These are phyloP conservation scores for Carcina quercana DNA, from an alignment of 2,888 invertebrate species.

Conservation along the genomic window DNA sequence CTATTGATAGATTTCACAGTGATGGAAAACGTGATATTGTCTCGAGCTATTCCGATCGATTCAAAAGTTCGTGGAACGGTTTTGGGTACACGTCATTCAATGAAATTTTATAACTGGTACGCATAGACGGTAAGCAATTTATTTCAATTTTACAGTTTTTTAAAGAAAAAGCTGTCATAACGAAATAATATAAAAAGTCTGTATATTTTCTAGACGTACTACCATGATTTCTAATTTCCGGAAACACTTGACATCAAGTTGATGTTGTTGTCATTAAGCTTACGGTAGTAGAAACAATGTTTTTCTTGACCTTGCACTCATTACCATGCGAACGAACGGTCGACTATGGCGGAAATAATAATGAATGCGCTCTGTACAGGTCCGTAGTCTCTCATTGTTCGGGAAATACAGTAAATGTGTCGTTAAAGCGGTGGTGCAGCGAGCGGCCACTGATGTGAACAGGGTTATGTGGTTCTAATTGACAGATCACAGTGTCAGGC, in stretches of 20 bases:
- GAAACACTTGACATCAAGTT: no score
- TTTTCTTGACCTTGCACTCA: slow-evolving; percentile 26
- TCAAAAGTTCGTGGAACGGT: slow-evolving; percentile 41
- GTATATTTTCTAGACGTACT: no score
- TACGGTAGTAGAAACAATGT: no score
- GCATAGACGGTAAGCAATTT: no score
- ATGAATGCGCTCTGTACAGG: slow-evolving; percentile 15
- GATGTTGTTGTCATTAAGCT: no score
- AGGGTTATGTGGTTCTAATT: slow-evolving; percentile 57
- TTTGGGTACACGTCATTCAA: slow-evolving; percentile 26
- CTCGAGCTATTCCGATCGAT: slow-evolving; percentile 43
- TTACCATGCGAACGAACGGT: slow-evolving; percentile 15
- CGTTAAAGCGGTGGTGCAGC: slow-evolving; percentile 32
- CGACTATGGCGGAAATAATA: slow-evolving; percentile 16
- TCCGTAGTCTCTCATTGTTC: slow-evolving; percentile 18
- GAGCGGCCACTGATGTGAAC: slow-evolving; percentile 44
- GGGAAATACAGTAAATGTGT: slow-evolving; percentile 27
- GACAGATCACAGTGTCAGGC: slow-evolving; percentile 49
- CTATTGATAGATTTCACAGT: slow-evolving; percentile 55
- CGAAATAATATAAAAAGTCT: not conserved
- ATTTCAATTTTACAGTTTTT: not conserved
- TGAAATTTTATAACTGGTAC: not conserved
- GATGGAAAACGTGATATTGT: slow-evolving; percentile 57
- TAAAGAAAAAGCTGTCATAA: not conserved
- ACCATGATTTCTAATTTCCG: no score